A percentile compares a stretch with the other conserved stretches of the same genome.
Evolutionary conservation across 1,140 invertebrate genomes (phyloP).

Genomic region (Teleogryllus occipitalis): DNA sequence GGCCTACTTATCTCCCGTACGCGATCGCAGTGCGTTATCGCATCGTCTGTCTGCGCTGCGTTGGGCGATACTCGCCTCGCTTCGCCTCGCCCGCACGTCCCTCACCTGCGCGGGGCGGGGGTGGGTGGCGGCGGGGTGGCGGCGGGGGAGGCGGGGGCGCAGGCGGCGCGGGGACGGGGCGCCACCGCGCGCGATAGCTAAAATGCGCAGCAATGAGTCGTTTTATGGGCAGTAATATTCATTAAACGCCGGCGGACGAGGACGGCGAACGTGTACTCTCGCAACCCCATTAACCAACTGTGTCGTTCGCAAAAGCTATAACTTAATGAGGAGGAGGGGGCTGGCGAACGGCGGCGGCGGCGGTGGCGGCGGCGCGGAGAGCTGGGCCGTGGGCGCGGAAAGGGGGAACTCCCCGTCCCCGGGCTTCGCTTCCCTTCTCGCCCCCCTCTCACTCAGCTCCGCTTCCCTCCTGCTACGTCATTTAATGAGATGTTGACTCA

Average conservation of each 20-base stretch:
- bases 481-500: slow-evolving; percentile 5
- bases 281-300: not conserved
- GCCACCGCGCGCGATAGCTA: not conserved
- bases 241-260: not conserved
- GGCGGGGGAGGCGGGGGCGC: slow-evolving; percentile 28
- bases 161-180: slow-evolving; percentile 21
- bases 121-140: slow-evolving; percentile 26
- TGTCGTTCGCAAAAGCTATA: slow-evolving; percentile 4
- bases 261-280: not conserved
- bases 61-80: slow-evolving; percentile 27
- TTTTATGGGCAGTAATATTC: slow-evolving; percentile 5
- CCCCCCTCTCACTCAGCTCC: too few species aligned
- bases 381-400: too few species aligned
- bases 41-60: too few species aligned
- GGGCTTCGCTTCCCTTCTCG: too few species aligned
- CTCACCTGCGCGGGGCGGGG: slow-evolving; percentile 31
- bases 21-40: too few species aligned
- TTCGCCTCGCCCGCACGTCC: slow-evolving; percentile 3
- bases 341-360: too few species aligned
- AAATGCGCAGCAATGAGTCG: slow-evolving; percentile 3
- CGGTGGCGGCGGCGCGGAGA: not conserved
- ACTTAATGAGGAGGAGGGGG: not conserved
- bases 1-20: too few species aligned
- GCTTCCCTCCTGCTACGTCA: not conserved
- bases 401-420: too few species aligned